These are phyloP conservation scores for Cherax destructor DNA, from an alignment of 1,140 invertebrate genomes.

Conservation along the genomic window DNA sequence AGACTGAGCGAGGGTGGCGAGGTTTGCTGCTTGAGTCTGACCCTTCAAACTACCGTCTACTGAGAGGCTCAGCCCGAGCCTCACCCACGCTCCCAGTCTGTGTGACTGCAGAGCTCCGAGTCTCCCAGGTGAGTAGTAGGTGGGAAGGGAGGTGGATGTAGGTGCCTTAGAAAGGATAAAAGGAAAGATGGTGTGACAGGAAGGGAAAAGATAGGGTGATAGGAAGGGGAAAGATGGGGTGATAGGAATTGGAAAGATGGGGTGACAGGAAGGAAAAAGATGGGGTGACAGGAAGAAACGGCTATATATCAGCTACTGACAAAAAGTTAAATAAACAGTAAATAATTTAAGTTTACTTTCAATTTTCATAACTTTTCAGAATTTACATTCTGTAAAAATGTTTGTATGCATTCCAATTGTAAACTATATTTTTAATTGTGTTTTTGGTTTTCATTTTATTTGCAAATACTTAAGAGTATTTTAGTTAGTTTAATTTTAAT, in stretches of 20 bases:
- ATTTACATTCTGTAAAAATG: too few species aligned
- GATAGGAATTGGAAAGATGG: neutral
- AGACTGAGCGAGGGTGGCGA: conserved; percentile 27
- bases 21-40: conserved; percentile 37
- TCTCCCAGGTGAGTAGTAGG: neutral
- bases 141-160: neutral
- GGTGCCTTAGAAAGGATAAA: too few species aligned
- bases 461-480: too few species aligned
- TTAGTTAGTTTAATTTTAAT: too few species aligned
- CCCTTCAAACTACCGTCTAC: neutral
- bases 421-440: too few species aligned
- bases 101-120: neutral
- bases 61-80: neutral
- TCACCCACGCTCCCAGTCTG: conserved; percentile 7
- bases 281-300: neutral
- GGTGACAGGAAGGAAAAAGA: neutral
- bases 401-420: too few species aligned
- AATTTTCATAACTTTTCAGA: too few species aligned
- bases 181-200: neutral
- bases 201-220: neutral
- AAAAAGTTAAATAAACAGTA: too few species aligned
- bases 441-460: too few species aligned
- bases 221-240: too few species aligned
- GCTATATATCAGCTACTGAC: neutral
- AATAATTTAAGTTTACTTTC: too few species aligned